These are phyloP conservation scores for Sula dactylatra DNA, from an alignment of 2,113 vertebrate species.

Conservation along the genomic window DNA sequence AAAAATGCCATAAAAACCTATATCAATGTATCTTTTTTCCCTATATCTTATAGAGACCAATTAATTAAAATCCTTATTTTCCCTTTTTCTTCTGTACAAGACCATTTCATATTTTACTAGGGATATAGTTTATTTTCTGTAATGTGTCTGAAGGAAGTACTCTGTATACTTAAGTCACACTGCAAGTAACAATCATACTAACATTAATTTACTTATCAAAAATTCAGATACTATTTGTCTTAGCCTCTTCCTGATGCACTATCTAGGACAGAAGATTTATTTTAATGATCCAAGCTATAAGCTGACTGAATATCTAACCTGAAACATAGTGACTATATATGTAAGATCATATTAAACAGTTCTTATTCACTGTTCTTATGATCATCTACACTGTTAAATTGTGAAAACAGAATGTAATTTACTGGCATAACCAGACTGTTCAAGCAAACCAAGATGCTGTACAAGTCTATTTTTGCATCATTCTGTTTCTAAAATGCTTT, in stretches of 20 bases:
- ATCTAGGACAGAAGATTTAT: background rate
- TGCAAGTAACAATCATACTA: background rate
- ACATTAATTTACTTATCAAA: background rate
- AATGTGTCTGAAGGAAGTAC: background rate
- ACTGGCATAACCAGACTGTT: background rate
- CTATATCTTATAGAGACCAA: background rate
- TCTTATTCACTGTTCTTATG: background rate
- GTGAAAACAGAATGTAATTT: background rate
- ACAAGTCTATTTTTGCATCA: background rate
- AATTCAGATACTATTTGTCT: background rate
- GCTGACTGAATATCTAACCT: background rate
- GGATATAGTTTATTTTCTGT: background rate
- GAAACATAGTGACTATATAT: background rate
- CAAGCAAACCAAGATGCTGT: background rate
- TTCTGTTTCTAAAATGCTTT: background rate
- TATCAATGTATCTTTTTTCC: background rate
- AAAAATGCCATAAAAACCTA: background rate
- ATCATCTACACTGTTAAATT: background rate
- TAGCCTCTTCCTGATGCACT: background rate
- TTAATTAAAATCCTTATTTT: background rate
- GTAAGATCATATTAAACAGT: background rate
- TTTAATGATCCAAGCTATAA: background rate
- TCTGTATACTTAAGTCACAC: background rate
- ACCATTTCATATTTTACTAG: background rate
- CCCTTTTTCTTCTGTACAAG: background rate